Evolutionary conservation across 2,113 vertebrate genomes (phyloP).

Genomic region (Catharus fuscescens): DNA sequence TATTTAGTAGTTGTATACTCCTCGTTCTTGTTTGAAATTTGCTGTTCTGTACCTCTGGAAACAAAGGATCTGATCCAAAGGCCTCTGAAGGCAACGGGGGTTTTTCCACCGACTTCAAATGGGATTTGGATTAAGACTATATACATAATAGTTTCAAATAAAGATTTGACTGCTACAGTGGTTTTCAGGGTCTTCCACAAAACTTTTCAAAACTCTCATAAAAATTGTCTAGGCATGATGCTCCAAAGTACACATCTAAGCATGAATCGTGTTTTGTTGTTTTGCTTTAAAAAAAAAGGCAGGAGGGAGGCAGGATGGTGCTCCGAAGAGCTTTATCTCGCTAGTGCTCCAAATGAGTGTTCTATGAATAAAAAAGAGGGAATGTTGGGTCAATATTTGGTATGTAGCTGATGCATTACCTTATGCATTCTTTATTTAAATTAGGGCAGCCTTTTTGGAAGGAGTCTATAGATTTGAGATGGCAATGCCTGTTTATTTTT

Average conservation of each 20-base stretch:
- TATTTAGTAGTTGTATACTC: not conserved
- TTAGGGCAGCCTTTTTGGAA: not conserved
- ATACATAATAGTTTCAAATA: not conserved
- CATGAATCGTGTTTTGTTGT: not conserved
- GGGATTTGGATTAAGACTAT: not conserved
- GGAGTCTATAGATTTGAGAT: not conserved
- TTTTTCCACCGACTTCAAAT: slow-evolving; percentile 1
- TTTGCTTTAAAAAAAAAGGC: not conserved
- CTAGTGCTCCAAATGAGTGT: not conserved
- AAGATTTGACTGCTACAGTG: not conserved
- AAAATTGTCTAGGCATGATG: not conserved
- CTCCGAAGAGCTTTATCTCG: not conserved
- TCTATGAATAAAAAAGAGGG: not conserved
- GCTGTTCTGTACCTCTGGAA: not conserved
- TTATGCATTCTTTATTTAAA: slow-evolving; percentile 43
- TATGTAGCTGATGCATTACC: not conserved
- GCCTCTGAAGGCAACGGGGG: not conserved
- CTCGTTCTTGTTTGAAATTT: not conserved
- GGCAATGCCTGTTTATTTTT: slow-evolving; percentile 29
- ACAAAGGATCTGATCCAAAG: slow-evolving; percentile 44
- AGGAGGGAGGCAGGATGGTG: accelerated
- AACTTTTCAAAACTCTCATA: not conserved
- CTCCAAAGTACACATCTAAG: not conserved
- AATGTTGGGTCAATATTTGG: not conserved
- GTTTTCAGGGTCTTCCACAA: not conserved